phyloP scores from a whole-genome alignment of 2,113 vertebrate genomes.

The Panthera uncia region DNA sequence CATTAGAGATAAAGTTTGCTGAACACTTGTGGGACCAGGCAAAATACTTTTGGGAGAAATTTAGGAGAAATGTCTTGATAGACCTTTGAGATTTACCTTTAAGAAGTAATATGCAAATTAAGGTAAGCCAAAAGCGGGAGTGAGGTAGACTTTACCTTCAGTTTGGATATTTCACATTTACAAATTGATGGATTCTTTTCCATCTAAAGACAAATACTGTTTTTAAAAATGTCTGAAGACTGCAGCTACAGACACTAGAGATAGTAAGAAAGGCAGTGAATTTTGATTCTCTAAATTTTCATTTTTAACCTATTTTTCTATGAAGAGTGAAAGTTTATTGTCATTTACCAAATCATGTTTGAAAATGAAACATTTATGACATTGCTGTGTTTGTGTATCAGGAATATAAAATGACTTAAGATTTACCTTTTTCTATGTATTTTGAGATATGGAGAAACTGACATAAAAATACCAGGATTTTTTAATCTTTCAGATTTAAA shows the following conservation, averaged over 20 bases:
- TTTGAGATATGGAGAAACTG: constrained; percentile 71
- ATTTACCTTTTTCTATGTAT: constrained; percentile 70
- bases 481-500: constrained; percentile 60
- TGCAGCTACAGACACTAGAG: constrained; percentile 65
- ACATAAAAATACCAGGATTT: constrained; percentile 66
- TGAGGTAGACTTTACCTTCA: constrained; percentile 39
- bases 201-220: constrained; percentile 42
- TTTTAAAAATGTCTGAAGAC: constrained; percentile 55
- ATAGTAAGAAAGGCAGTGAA: constrained; percentile 17
- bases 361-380: constrained; percentile 69
- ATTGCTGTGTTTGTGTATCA: constrained; percentile 71
- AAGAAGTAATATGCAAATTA: constrained; percentile 54
- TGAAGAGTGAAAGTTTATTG: constrained; percentile 59
- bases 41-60: constrained; percentile 54
- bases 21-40: constrained; percentile 34
- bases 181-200: constrained; percentile 38
- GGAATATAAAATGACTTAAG: constrained; percentile 64
- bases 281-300: constrained; percentile 52
- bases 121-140: not conserved
- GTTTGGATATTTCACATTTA: constrained; percentile 9
- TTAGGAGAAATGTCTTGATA: constrained; percentile 50
- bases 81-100: constrained; percentile 22
- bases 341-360: constrained; percentile 69
- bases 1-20: constrained; percentile 34
- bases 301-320: constrained; percentile 69